phyloP scores from a whole-genome alignment of 1,140 invertebrate species.

The Drosophila bocki region DNA sequence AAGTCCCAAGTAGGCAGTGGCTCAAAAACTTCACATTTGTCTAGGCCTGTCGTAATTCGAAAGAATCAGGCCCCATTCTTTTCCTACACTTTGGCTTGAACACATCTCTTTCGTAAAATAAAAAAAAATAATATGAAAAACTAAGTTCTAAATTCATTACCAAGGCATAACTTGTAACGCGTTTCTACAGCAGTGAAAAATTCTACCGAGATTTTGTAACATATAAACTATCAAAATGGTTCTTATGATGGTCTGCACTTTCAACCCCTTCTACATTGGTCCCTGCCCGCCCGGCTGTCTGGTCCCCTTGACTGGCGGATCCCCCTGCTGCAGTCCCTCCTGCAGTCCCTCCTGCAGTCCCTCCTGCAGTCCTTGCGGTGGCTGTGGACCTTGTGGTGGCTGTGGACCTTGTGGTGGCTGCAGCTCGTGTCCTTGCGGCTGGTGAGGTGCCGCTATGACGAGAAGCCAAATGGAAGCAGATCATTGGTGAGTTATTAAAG shows the following conservation, averaged over 20 bases:
- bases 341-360: constrained; percentile 31
- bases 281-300: constrained; percentile 50
- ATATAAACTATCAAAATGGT: constrained; percentile 26
- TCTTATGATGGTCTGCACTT: constrained; percentile 33
- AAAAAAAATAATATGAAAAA: constrained; percentile 30
- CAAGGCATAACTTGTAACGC: constrained; percentile 17
- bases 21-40: background rate
- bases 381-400: constrained; percentile 36
- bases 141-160: constrained; percentile 28
- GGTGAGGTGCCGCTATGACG: background rate
- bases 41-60: background rate
- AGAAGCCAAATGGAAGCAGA: background rate
- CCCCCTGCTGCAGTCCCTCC: constrained; percentile 17
- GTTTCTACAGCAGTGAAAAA: constrained; percentile 43
- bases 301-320: background rate
- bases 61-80: constrained; percentile 22
- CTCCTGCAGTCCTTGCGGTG: constrained; percentile 40
- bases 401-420: constrained; percentile 40
- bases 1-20: constrained; percentile 8
- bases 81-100: constrained; percentile 1
- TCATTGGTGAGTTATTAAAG: background rate
- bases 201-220: background rate
- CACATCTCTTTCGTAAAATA: constrained; percentile 24
- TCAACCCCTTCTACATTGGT: constrained; percentile 52
- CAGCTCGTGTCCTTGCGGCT: constrained; percentile 38